These are phyloP conservation scores for Brienomyrus longianalis DNA, from an alignment of 2,113 vertebrate species.

Conservation along the genomic window DNA sequence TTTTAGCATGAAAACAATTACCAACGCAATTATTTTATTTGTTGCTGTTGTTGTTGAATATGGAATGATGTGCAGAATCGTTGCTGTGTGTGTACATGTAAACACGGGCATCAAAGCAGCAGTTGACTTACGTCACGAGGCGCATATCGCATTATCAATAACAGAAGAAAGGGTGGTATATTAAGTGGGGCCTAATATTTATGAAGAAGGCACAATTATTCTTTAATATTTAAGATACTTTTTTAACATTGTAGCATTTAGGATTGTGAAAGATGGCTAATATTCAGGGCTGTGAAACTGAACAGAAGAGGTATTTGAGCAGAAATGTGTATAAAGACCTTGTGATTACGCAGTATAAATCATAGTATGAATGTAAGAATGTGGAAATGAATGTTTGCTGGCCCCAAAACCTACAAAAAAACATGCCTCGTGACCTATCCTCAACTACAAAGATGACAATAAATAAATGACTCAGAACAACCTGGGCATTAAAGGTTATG, in stretches of 20 bases:
- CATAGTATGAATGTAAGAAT: neutral
- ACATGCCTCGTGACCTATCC: neutral
- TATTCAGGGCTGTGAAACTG: neutral
- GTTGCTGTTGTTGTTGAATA: neutral
- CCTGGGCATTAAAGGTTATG: neutral
- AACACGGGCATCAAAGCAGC: neutral
- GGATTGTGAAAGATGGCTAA: neutral
- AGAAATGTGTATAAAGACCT: neutral
- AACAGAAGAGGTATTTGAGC: neutral
- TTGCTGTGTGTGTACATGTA: neutral
- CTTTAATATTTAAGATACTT: neutral
- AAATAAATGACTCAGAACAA: neutral
- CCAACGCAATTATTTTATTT: neutral
- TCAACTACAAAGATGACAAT: neutral
- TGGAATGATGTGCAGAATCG: neutral
- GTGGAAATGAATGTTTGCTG: neutral
- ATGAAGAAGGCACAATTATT: neutral
- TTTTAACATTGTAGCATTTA: neutral
- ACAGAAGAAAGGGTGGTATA: neutral
- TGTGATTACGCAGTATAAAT: neutral
- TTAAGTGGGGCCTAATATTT: neutral
- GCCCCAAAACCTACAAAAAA: neutral
- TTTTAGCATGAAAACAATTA: neutral
- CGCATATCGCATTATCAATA: neutral
- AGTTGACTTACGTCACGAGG: neutral